Percentiles rank a stretch among this genome's conserved stretches.
Evolutionary conservation across 2,888 invertebrate genomes (phyloP).

Genomic region (Augiades crinisus): DNA sequence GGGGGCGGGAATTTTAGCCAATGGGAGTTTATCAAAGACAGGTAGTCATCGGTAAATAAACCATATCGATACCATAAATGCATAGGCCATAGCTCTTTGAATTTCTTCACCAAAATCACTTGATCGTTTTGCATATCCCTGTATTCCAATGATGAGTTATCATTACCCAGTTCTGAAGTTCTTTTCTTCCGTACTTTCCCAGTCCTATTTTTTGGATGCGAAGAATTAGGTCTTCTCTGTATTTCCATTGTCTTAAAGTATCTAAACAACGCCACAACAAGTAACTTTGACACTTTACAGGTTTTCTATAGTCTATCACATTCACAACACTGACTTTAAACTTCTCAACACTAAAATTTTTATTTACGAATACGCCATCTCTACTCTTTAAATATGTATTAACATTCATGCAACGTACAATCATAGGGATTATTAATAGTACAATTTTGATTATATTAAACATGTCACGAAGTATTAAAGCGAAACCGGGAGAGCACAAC

Average conservation of each 20-base stretch:
- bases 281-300: constrained; percentile 51
- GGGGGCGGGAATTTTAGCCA: constrained; percentile 87
- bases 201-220: constrained; percentile 1
- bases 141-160: constrained; percentile 10
- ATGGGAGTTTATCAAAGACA: constrained; percentile 83
- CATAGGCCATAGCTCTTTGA: constrained; percentile 65
- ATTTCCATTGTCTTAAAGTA: constrained; percentile 67
- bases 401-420: constrained; percentile 49
- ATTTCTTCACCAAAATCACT: constrained; percentile 44
- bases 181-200: constrained; percentile 32
- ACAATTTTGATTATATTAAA: constrained; percentile 46
- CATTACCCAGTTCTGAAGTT: constrained; percentile 31
- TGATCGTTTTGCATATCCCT: constrained; percentile 1
- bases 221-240: constrained; percentile 49
- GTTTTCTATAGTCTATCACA: constrained; percentile 38
- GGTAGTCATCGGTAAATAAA: constrained; percentile 79
- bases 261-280: constrained; percentile 53
- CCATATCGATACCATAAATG: constrained; percentile 76
- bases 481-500: constrained; percentile 49
- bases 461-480: constrained; percentile 39
- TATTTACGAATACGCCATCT: constrained; percentile 35
- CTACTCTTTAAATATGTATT: constrained; percentile 37
- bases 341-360: constrained; percentile 39
- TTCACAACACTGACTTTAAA: constrained; percentile 35
- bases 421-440: constrained; percentile 47